Evolutionary conservation across 2,113 vertebrate species (phyloP), one percentile per base, ranked within the genome.

Genomic region (Alosa alosa): DNA sequence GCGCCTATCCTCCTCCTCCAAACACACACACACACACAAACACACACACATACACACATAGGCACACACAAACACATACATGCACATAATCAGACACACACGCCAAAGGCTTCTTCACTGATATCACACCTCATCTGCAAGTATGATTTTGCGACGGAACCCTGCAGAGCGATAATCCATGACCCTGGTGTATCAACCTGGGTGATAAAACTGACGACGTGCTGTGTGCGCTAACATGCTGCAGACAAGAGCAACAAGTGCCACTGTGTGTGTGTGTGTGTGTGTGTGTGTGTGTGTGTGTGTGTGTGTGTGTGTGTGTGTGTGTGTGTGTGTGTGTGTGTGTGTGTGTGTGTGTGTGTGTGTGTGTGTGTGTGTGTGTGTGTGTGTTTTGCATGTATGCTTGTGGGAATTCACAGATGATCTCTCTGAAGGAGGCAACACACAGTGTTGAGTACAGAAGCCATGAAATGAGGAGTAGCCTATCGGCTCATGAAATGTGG

Each of bases 51-150:
- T 36, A 36, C 72, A 78, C 64, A 78, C 31, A 39, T 31, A 78
- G 13, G 3, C 72, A 78, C 72, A 39, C 72, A 36, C 36, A 39
- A 31, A 39, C 31, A 36, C 11, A 78, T 86, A 84, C 87, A 84
- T 64, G 11, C 83, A 85, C 84, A 82, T 31, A 45, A 31, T 75
- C 86, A 60, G 36, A 25, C 87, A 47, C 22, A 78, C 50, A 41
- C 36, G 81, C 45, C 84, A 85, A 78, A 81, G 85, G 39, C 82
- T 81, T 50, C 82, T 83, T 68, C 82, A 84, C 50, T 81, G 39
- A 89, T 88, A 89, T 89, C 83, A 86, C 85, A 88, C 86, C 41
- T 86, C 64, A 47, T 86, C 87, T 85, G 88, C 83, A 88, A 88
- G 89, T 83, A 90, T 84, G 75, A 87, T 87, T 87, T 85, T 41